Conservation (phyloP, 2,113 vertebrate genomes). For the Gila orcuttii region DNA sequence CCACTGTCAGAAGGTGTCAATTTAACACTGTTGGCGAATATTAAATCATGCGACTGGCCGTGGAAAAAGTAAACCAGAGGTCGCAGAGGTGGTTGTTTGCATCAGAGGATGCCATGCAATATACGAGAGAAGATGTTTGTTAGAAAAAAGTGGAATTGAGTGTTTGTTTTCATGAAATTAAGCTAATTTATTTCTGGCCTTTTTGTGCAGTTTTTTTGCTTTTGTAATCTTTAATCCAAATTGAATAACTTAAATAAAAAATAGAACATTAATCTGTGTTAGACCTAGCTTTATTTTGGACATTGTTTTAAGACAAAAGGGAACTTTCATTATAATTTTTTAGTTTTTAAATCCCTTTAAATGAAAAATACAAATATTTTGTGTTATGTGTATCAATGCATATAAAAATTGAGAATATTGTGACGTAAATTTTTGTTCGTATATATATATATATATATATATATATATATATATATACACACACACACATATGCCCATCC, state of each 20-base stretch:
- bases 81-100: constrained; percentile 33
- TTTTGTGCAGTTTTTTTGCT: not conserved
- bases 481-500: not conserved
- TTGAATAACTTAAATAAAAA: not conserved
- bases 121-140: not conserved
- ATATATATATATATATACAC: no score
- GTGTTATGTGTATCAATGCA: no score
- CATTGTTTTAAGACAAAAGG: not conserved
- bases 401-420: no score
- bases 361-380: no score
- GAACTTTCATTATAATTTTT: not conserved
- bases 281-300: not conserved
- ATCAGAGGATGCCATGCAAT: not conserved
- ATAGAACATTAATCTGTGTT: not conserved
- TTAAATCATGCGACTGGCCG: not conserved
- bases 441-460: no score
- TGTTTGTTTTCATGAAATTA: not conserved
- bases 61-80: constrained; percentile 11
- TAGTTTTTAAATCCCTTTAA: not conserved
- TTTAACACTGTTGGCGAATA: not conserved
- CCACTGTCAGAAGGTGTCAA: not conserved
- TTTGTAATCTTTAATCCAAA: not conserved
- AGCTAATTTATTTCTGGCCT: not conserved
- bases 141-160: not conserved
- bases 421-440: not conserved